Evolutionary conservation across 2,888 invertebrate genomes (phyloP), one percentile per base, ranked within the genome.

Genomic region (Macrophya annulata): DNA sequence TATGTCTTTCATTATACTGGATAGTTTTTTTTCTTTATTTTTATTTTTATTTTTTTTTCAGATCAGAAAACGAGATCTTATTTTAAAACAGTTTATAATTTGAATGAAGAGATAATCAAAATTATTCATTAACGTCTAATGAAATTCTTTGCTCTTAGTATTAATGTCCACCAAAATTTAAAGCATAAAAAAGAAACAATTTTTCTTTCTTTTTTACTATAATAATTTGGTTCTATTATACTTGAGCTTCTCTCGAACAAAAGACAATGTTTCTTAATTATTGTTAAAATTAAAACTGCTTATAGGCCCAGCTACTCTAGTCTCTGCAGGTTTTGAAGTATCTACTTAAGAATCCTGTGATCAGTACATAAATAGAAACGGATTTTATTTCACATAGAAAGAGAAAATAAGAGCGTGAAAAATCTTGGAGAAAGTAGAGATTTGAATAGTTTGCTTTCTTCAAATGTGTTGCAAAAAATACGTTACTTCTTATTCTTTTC

Each of bases 171-270:
- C 12, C 10, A 62, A 62, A 62, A 8, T 62, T 62, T 12, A 25
- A 15, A 71, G 31, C 37, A 40, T 71, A 0, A n/a, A 40, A n/a
- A 17, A 8, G n/a, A 37, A 37, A 37, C n/a, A 40, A n/a, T 55
- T n/a, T n/a, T 55, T 55, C n/a, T n/a, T 17, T n/a, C 3, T 31
- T 31, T 3, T 31, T 31, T 31, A 31, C 1, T 31, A 31, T 31
- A 31, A n/a, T 55, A n/a, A n/a, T n/a, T n/a, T n/a, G 8, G 2
- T 55, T 8, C n/a, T 55, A 55, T 55, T n/a, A 6, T 55, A n/a
- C 71, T 71, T 1, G 71, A 71, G 71, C 40, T 40, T 71, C 17
- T 71, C 1, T 71, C 17, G 71, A 71, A 71, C 71, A 71, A 71
- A 71, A 71, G 9, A 71, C n/a, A 71, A 62, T 25, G 12, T 25